Evolutionary conservation across 2,113 vertebrate genomes (phyloP).

Genomic region (Gymnarchus niloticus): DNA sequence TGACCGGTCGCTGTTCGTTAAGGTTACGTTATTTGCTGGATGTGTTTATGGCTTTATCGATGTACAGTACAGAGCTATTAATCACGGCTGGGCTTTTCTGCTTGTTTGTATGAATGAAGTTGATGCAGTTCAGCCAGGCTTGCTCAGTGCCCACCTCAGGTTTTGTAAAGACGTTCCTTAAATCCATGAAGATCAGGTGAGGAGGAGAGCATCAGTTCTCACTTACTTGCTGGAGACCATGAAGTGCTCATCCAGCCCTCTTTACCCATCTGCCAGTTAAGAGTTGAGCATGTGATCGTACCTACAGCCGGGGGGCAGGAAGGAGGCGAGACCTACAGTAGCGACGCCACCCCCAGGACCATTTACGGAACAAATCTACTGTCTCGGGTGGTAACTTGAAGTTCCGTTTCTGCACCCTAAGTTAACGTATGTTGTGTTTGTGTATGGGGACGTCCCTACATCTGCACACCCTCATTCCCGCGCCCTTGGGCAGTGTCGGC

Average conservation of each 20-base stretch:
- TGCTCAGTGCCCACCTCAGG: neutral
- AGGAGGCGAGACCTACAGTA: conserved; percentile 40
- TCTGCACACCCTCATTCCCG: neutral
- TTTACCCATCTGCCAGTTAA: neutral
- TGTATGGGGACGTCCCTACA: neutral
- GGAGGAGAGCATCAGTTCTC: conserved; percentile 83
- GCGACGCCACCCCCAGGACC: conserved; percentile 44
- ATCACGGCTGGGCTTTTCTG: conserved; percentile 45
- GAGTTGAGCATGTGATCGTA: neutral
- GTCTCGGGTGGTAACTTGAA: conserved; percentile 66
- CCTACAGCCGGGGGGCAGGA: neutral
- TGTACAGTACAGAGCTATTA: neutral
- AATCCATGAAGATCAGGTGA: conserved; percentile 45
- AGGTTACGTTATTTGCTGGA: neutral
- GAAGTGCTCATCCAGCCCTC: too few species aligned
- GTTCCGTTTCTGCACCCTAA: too few species aligned
- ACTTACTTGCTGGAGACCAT: too few species aligned
- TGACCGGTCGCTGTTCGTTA: conserved; percentile 5
- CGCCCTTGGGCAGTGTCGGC: neutral
- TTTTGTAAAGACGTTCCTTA: neutral
- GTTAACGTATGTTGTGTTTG: neutral
- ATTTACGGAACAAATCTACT: conserved; percentile 65
- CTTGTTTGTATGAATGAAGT: conserved; percentile 46
- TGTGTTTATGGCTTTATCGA: neutral
- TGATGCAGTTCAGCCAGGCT: neutral